These are phyloP conservation scores for Acanthochromis polyacanthus DNA, from an alignment of 2,113 vertebrate genomes.

Conservation along the genomic window DNA sequence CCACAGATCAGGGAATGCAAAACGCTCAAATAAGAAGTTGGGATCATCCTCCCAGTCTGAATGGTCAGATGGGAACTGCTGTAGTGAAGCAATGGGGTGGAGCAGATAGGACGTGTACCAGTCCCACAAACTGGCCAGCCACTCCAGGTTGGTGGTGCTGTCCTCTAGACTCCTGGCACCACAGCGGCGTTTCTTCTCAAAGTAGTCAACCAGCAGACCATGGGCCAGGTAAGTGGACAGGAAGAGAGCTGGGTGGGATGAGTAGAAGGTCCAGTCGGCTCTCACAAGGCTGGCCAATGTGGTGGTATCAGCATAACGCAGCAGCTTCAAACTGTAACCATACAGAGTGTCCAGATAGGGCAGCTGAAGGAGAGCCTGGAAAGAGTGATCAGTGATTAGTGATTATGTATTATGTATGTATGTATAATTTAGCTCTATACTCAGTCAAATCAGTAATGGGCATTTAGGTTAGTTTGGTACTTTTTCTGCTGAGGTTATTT, in stretches of 20 bases:
- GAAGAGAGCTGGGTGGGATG: constrained; percentile 96
- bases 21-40: constrained; percentile 90
- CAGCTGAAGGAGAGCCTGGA: constrained; percentile 92
- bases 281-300: constrained; percentile 94
- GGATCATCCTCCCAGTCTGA: constrained; percentile 97
- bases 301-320: constrained; percentile 96
- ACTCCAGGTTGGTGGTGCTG: constrained; percentile 95
- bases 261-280: constrained; percentile 98
- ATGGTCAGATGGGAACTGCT: constrained; percentile 89
- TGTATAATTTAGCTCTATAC: too few relatives aligned
- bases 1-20: constrained; percentile 98
- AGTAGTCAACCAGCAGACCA: constrained; percentile 95
- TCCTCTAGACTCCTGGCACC: constrained; percentile 88
- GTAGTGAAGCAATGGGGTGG: constrained; percentile 94
- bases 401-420: not conserved
- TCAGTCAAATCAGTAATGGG: too few relatives aligned
- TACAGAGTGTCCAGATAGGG: constrained; percentile 95
- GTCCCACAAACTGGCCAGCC: constrained; percentile 98
- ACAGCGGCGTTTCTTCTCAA: constrained; percentile 95
- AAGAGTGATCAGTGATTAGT: not conserved
- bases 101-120: constrained; percentile 98
- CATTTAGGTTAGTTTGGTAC: too few relatives aligned
- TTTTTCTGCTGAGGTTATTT: too few relatives aligned
- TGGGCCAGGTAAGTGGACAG: constrained; percentile 96
- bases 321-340: constrained; percentile 94